These are phyloP conservation scores for Biston stratarius DNA, from an alignment of 2,888 invertebrate genomes.

Conservation along the genomic window DNA sequence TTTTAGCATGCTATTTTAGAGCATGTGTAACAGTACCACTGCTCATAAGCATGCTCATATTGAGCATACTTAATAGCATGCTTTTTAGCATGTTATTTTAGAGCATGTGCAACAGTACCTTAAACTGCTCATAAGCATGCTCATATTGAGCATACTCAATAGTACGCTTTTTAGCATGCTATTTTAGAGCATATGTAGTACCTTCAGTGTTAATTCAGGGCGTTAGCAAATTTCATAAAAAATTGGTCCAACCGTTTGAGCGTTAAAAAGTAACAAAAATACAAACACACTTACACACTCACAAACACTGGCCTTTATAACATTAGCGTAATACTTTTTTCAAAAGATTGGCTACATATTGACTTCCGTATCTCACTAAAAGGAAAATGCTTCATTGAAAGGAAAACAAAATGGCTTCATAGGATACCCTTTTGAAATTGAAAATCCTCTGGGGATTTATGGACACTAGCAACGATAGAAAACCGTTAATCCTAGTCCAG, in stretches of 20 bases:
- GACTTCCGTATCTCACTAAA: neutral
- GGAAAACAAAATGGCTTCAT: constrained; percentile 18
- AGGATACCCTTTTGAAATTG: constrained; percentile 18
- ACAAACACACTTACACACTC: no score
- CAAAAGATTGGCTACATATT: no score
- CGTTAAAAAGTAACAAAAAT: no score
- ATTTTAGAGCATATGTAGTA: neutral
- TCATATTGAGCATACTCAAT: neutral
- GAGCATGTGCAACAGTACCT: neutral
- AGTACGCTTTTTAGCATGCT: no score
- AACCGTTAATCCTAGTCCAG: constrained; percentile 35
- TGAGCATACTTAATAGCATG: neutral
- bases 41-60: no score
- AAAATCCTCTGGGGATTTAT: constrained; percentile 11
- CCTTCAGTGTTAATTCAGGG: no score
- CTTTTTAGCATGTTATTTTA: no score
- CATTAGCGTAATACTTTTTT: no score
- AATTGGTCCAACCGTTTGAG: no score
- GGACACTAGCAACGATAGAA: constrained; percentile 7
- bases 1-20: neutral
- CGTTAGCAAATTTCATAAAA: no score
- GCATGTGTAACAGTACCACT: constrained; percentile 1
- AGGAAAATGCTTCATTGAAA: neutral
- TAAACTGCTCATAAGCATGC: no score
- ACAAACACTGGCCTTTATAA: no score